phyloP scores from a whole-genome alignment of 2,888 invertebrate species.

The Vandiemenella viatica region DNA sequence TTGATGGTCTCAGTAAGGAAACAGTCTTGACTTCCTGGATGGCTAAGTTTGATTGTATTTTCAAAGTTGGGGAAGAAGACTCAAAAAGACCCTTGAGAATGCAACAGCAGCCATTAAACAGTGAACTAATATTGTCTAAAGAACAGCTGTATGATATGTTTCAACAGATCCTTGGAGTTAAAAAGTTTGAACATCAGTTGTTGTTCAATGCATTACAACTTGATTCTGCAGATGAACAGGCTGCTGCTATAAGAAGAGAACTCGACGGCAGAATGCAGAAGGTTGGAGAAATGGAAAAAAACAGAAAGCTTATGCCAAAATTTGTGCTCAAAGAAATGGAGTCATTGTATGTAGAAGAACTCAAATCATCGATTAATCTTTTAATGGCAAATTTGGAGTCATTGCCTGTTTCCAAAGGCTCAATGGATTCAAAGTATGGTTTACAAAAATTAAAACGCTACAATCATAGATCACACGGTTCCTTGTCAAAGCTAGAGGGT shows the following conservation, averaged over 20 bases:
- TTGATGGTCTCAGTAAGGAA: constrained; percentile 96
- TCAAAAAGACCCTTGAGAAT: constrained; percentile 75
- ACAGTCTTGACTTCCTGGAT: too few species aligned
- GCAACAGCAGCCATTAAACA: constrained; percentile 79
- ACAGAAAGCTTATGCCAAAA: too few species aligned
- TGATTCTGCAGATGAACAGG: constrained; percentile 99
- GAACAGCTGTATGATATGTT: constrained; percentile 99
- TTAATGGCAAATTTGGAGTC: too few species aligned
- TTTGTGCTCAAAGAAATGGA: too few species aligned
- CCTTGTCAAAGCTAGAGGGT: constrained; percentile 81
- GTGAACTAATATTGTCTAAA: constrained; percentile 89
- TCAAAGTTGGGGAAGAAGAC: constrained; percentile 82
- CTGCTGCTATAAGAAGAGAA: constrained; percentile 96
- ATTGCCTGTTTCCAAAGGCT: too few species aligned
- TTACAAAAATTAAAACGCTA: too few species aligned
- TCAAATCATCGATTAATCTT: too few species aligned
- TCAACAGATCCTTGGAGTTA: constrained; percentile 94
- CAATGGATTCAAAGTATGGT: too few species aligned
- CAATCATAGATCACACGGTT: constrained; percentile 79
- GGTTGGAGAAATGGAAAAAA: constrained; percentile 93
- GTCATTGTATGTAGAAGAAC: too few species aligned
- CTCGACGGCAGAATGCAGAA: constrained; percentile 94
- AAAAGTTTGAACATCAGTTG: constrained; percentile 99
- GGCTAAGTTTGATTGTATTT: too few species aligned
- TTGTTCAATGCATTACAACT: constrained; percentile 95